Evolutionary conservation across 2,797 vertebrate genomes (phyloP).

Genomic region (Hemibagrus guttatus): DNA sequence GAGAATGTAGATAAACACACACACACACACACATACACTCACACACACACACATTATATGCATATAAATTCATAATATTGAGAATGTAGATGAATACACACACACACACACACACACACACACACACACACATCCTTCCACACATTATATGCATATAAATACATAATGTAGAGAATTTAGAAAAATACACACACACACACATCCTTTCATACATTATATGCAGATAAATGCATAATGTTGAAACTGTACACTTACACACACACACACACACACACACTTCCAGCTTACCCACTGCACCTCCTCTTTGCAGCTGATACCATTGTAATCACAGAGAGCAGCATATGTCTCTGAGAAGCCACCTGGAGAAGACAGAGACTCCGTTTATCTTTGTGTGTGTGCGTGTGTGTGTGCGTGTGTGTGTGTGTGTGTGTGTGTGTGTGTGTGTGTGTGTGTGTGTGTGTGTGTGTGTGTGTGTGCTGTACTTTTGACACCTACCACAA

Average conservation of each 20-base stretch:
- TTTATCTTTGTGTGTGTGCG: background rate
- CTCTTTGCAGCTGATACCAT: conserved; percentile 88
- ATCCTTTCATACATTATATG: background rate
- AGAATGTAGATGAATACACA: background rate
- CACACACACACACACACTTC: background rate
- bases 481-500: conserved; percentile 77
- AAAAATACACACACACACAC: background rate
- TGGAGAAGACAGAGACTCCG: conserved; percentile 58
- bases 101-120: background rate
- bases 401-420: background rate
- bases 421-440: background rate
- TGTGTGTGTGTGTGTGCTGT: background rate
- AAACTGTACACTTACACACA: background rate
- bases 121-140: too few relatives aligned
- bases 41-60: background rate
- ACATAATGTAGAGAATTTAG: background rate
- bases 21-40: background rate
- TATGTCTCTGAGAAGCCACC: conserved; percentile 94
- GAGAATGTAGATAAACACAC: background rate
- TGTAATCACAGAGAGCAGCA: conserved; percentile 90
- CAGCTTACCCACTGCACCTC: conserved; percentile 90
- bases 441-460: background rate
- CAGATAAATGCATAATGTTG: background rate
- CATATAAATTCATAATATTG: too few relatives aligned
- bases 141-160: background rate